Evolutionary conservation across 2,888 invertebrate species (phyloP).

Genomic region (Drosophila macrothrix): DNA sequence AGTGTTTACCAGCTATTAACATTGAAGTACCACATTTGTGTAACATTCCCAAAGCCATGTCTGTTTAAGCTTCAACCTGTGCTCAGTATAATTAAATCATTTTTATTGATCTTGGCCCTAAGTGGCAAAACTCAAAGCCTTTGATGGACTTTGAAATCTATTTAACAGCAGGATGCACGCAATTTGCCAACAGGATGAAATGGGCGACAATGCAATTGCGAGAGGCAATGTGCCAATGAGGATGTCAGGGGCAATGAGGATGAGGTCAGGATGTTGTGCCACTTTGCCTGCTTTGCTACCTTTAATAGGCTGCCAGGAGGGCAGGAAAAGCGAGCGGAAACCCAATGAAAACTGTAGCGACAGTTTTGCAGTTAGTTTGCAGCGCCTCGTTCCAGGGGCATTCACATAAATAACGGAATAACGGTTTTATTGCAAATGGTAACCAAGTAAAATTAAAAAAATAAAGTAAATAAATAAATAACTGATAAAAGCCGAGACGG

Average conservation of each 20-base stretch:
- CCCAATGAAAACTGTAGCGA: slow-evolving; percentile 48
- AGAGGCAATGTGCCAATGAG: slow-evolving; percentile 5
- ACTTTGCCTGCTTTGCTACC: slow-evolving; percentile 55
- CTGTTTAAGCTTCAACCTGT: slow-evolving; percentile 10
- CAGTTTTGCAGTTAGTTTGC: slow-evolving; percentile 17
- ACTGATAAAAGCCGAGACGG: background rate
- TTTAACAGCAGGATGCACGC: slow-evolving; percentile 67
- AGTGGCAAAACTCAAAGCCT: slow-evolving; percentile 9
- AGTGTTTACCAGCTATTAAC: background rate
- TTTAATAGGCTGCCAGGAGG: slow-evolving; percentile 35
- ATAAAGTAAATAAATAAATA: slow-evolving; percentile 2
- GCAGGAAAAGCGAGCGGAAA: slow-evolving; percentile 55
- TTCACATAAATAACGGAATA: slow-evolving; percentile 57
- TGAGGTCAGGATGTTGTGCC: slow-evolving; percentile 42
- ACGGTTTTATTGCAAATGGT: slow-evolving; percentile 38
- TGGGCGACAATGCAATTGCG: slow-evolving; percentile 60
- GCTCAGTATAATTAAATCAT: slow-evolving; percentile 5
- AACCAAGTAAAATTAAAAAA: slow-evolving; percentile 28
- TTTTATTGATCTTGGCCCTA: slow-evolving; percentile 31
- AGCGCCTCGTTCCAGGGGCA: slow-evolving; percentile 18
- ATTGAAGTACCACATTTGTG: slow-evolving; percentile 8
- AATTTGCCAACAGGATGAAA: slow-evolving; percentile 71
- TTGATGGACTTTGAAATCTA: slow-evolving; percentile 45
- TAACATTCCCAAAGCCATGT: slow-evolving; percentile 11
- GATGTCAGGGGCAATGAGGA: background rate